Conservation (phyloP, 1,140 invertebrate genomes). For the Heliconius melpomene region DNA sequence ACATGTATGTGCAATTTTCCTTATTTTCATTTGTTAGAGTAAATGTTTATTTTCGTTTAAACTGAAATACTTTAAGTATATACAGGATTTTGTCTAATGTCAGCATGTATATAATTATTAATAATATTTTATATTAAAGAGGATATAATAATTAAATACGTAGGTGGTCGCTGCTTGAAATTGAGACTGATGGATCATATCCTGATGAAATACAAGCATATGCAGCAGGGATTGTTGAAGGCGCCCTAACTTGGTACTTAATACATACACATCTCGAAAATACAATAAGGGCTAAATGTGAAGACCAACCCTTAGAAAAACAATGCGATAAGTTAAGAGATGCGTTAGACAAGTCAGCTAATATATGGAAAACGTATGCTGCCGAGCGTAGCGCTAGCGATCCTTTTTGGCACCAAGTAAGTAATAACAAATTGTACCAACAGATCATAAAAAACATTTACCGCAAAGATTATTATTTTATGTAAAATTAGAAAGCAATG, state of each 20-base stretch:
- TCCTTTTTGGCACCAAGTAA: slow-evolving; percentile 92
- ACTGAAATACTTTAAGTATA: no score
- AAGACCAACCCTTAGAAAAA: slow-evolving; percentile 83
- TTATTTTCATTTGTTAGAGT: neutral
- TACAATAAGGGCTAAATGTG: slow-evolving; percentile 87
- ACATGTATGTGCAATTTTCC: slow-evolving; percentile 69
- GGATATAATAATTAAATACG: slow-evolving; percentile 19
- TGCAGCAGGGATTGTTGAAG: slow-evolving; percentile 94
- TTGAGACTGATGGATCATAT: slow-evolving; percentile 87
- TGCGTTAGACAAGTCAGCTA: slow-evolving; percentile 85
- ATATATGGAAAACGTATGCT: slow-evolving; percentile 83
- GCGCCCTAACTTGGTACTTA: slow-evolving; percentile 89
- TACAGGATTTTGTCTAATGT: no score
- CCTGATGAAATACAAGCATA: slow-evolving; percentile 91
- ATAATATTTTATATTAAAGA: neutral
- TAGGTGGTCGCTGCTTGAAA: slow-evolving; percentile 90
- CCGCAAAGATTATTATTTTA: no score
- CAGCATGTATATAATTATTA: neutral
- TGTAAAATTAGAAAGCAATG: no score
- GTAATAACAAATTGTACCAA: slow-evolving; percentile 13
- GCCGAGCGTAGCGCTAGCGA: slow-evolving; percentile 77
- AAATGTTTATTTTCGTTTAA: neutral
- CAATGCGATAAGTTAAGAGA: slow-evolving; percentile 85
- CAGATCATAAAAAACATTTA: no score
- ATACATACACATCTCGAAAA: slow-evolving; percentile 91